Evolutionary conservation across 2,113 vertebrate genomes (phyloP), one percentile per base, ranked within the genome.

Genomic region (Perognathus longimembris): DNA sequence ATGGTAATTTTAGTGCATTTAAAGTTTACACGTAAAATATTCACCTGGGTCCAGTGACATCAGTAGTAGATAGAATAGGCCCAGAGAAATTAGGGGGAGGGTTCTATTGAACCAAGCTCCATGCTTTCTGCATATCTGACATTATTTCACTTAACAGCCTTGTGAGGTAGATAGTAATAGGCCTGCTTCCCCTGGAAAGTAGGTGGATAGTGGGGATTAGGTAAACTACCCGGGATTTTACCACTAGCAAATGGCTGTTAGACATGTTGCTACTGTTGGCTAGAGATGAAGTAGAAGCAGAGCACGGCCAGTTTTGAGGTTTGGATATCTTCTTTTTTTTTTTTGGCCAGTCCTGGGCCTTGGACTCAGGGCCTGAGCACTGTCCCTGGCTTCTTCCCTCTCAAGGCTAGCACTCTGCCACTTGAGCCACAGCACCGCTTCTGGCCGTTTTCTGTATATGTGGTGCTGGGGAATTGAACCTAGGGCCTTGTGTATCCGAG

Each of bases 1-100:
- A 80, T 90, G 69, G 76, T 63, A 69, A 74, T 85, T 71, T 57
- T 71, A 76, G 82, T 45, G 70, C 83, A 61, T 75, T 89, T 70
- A 12, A 85, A 69, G 57, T 78, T 85, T 74, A 82, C 78, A 70
- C 78, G 57, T 78, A 34, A 90, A 73, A 67, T 20, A 74, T 75
- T 74, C 50, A 45, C 32, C 7, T 14, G 85, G 71, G 59, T 32
- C 40, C 45, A 2, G 57, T 34, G 50, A 38, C 64, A 88, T 93
- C 66, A 18, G 32, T 36, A 21, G 32, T 70, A 64, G 61, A 45
- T 26, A 15, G 66, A 40, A 45, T 8, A 71, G 38, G n/a, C 61
- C 42, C 84, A 34, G 15, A 80, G 36, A 66, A 26, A 50, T 67
- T 84, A 59, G 81, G 67, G 73, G 74, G 57, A 30, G 36, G 61